Conservation (phyloP, 2,888 invertebrate species). For the Drosophila parthenogenetica region DNA sequence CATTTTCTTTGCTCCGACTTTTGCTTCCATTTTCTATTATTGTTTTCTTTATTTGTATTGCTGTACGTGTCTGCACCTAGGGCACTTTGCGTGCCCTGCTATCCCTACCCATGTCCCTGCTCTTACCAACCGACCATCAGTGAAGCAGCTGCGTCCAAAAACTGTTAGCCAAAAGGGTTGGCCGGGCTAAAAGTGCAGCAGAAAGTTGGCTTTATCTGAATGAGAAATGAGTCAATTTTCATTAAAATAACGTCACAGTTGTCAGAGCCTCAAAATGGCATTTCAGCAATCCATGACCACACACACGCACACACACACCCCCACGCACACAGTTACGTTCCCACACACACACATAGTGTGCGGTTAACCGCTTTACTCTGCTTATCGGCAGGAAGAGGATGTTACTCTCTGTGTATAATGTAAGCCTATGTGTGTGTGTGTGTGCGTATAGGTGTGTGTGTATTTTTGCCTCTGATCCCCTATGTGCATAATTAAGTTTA, state of each 20-base stretch:
- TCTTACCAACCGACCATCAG: constrained; percentile 45
- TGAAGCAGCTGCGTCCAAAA: constrained; percentile 66
- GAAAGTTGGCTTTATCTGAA: constrained; percentile 25
- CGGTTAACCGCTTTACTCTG: constrained; percentile 72
- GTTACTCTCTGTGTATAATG: constrained; percentile 51
- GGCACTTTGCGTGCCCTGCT: constrained; percentile 63
- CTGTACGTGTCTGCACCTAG: constrained; percentile 75
- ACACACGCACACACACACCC: not conserved
- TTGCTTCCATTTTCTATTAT: constrained; percentile 76
- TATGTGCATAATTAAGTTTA: constrained; percentile 72
- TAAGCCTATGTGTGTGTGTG: constrained; percentile 12
- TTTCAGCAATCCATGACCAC: constrained; percentile 21
- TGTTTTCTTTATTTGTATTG: constrained; percentile 79
- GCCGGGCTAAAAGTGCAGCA: constrained; percentile 14
- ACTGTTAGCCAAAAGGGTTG: constrained; percentile 34
- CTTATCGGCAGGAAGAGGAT: constrained; percentile 59
- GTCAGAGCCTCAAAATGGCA: constrained; percentile 50
- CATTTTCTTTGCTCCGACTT: constrained; percentile 41
- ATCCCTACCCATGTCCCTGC: not conserved
- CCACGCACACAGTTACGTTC: not conserved
- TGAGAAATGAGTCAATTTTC: constrained; percentile 65
- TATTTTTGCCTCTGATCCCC: constrained; percentile 38
- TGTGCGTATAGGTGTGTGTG: constrained; percentile 27
- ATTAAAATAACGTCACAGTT: constrained; percentile 69
- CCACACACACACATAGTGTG: constrained; percentile 28